Evolutionary conservation across 2,888 invertebrate genomes (phyloP), one percentile per base, ranked within the genome.

Genomic region (Plebejus anna): DNA sequence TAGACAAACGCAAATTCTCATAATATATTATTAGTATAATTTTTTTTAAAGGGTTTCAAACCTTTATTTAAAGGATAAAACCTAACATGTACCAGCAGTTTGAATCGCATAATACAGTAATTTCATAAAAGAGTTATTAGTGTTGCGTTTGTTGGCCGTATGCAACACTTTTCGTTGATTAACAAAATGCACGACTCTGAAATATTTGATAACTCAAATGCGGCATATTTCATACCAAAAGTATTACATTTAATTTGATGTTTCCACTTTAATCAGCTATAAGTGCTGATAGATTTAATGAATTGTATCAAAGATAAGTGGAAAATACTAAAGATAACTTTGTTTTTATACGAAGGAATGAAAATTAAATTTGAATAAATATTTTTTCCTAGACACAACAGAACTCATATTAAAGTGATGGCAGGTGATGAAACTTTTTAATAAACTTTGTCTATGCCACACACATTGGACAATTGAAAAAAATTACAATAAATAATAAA

Each of bases 151-250:
- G 72, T 72, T 28, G 51, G 55, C 55, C 28, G 32, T 32, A 55
- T 73, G 13, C 47, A 55, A 73, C 73, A 55, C 73, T 73, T 73
- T 73, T 42, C 72, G 73, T 73, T 73, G 51, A 73, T 73, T 73
- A 73, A 73, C 22, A 73, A 73, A 73, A 73, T 73, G 73, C 73
- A 51, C 55, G 77, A 78, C 76, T 38, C 72, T 71, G 76, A 59
- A 71, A 71, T 51, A 73, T 73, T 73, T 73, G 47, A 73, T 73
- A 71, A 36, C 75, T 75, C 72, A 77, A 72, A 47, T 70, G 78
- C 70, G 75, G 76, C 32, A 73, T 73, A 55, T 36, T 55, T 55
- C 55, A 28, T 55, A 32, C 28, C 51, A 16, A 55, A 47, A 28
- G 5, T 73, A 51, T 55, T 42, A 47, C n/a, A 71, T 22, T 42